Base-by-base conservation (phyloP, 2,888 invertebrate species). In the Melinaea menophilus region DNA sequence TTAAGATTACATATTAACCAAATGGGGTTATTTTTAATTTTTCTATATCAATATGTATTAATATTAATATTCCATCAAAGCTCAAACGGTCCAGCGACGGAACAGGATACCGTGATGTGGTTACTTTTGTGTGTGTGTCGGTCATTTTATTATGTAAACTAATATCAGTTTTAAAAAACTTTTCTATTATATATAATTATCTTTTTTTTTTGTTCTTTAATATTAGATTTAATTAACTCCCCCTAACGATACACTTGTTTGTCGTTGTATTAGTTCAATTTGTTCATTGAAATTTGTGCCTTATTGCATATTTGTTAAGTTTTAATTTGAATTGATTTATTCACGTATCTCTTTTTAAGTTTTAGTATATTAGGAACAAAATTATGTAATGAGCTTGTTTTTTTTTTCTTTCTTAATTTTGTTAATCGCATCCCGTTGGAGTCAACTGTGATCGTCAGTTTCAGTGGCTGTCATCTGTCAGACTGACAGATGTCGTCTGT, bases 321-420 rank as follows among this genome's bases (percentile, higher is more conserved):
- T 65, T 67, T 55, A 55, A 61, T 61, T 56, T 61, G 61, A 56
- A 46, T 61, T 47, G 56, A 56, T 56, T 22, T 61, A 41, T 12
- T 62, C 34, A 56, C 31, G 7, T 62, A 62, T 62, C 56, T 31
- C 55, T 58, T 56, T 58, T 56, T 59, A 46, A 51, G 45, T 47
- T 62, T 55, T 57, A 59, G 35, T n/a, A 55, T 63, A 51, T 31
- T 31, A 22, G 31, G 51, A 51, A 51, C 22, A 55, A 56, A 60
- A 56, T 56, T 35, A 55, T 66, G 68, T 71, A 66, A 61, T 63
- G 64, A 58, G 65, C 62, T 67, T 73, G 74, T 72, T 74, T 71
- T 74, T 75, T 73, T 51, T 51, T n/a, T 51, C n/a, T 46, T 3
- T 46, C n/a, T 9, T 46, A n/a, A 31, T 31, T 51, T 31, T 51